These are phyloP conservation scores for Crotalus horridus DNA, from an alignment of 2,113 vertebrate genomes.

Conservation along the genomic window DNA sequence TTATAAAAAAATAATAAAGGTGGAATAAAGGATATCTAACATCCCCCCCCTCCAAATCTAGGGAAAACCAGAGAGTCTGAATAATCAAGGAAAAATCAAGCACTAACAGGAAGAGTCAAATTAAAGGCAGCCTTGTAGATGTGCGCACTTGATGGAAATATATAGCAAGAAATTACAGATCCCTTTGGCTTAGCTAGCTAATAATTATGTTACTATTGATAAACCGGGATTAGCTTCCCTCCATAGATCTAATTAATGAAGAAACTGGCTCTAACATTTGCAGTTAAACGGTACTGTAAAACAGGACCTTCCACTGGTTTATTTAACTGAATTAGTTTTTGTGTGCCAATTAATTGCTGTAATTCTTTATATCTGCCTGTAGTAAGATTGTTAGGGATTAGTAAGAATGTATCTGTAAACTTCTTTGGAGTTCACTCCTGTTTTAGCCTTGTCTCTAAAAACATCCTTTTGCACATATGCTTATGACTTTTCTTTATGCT, in stretches of 20 bases:
- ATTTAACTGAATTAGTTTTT: constrained; percentile 14
- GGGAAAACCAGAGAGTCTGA: not conserved
- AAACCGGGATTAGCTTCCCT: constrained; percentile 9
- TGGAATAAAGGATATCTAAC: not conserved
- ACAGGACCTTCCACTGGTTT: not conserved
- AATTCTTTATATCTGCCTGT: constrained; percentile 14
- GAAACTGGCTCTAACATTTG: constrained; percentile 6
- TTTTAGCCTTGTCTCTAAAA: not conserved
- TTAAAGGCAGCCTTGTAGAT: not conserved
- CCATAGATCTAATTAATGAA: constrained; percentile 12
- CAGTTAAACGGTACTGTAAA: not conserved
- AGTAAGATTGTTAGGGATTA: constrained; percentile 4
- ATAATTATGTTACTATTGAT: constrained; percentile 13
- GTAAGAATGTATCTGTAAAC: not conserved
- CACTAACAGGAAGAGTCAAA: not conserved
- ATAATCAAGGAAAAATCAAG: not conserved
- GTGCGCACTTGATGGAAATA: not conserved
- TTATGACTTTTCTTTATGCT: not conserved
- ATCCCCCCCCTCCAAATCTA: not conserved
- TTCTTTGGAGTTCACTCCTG: not conserved
- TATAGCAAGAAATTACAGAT: not conserved
- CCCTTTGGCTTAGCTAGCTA: not conserved
- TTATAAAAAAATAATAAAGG: not conserved
- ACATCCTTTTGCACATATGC: not conserved
- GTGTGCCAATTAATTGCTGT: constrained; percentile 14